These are phyloP conservation scores for Aethes cnicana DNA, from an alignment of 2,888 invertebrate genomes.

Conservation along the genomic window DNA sequence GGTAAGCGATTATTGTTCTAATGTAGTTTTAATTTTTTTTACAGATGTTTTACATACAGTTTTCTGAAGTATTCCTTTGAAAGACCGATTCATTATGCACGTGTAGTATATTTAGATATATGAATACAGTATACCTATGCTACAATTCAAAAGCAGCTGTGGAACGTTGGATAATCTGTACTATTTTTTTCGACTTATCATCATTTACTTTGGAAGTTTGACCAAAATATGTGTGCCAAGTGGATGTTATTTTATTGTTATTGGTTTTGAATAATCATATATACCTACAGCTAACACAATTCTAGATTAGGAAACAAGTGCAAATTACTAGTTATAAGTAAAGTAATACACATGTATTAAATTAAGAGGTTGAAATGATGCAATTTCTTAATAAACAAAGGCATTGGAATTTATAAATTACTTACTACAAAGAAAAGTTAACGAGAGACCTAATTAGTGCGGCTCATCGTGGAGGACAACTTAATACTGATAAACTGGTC, in stretches of 20 bases:
- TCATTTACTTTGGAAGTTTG: neutral
- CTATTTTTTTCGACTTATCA: constrained; percentile 29
- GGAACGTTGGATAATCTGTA: constrained; percentile 61
- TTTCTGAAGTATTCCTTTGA: constrained; percentile 27
- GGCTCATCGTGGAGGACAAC: neutral
- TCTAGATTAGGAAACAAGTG: no score
- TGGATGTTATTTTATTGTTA: no score
- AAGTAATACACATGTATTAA: no score
- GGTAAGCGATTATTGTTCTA: constrained; percentile 59
- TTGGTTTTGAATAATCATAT: no score
- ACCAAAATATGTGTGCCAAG: no score
- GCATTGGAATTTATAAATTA: neutral
- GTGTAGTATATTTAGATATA: constrained; percentile 56
- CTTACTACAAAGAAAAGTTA: constrained; percentile 10
- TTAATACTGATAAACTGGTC: constrained; percentile 7
- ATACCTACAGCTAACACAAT: no score
- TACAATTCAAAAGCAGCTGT: constrained; percentile 56
- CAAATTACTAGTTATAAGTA: no score
- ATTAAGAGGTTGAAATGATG: no score
- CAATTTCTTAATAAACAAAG: constrained; percentile 17
- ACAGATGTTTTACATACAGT: constrained; percentile 56
- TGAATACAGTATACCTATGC: constrained; percentile 25
- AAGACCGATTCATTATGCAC: constrained; percentile 57
- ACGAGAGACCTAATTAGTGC: constrained; percentile 5
- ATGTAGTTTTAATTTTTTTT: constrained; percentile 40